Base-by-base conservation (phyloP, 2,113 vertebrate genomes). In the Coptodon bakossiorum region DNA sequence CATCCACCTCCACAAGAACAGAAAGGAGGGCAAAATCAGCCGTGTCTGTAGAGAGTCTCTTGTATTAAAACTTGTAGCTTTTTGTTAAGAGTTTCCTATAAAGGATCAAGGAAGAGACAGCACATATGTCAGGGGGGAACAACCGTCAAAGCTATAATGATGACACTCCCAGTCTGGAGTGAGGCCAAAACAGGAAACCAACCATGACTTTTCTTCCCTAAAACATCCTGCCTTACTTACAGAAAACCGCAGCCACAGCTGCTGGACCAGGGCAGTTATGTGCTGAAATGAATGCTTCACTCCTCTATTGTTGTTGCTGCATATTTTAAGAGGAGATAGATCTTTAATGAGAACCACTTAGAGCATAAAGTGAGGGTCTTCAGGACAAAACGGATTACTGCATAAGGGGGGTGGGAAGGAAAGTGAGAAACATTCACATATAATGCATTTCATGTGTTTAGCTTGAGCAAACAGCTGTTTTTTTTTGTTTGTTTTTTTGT, bases 141-240 rank as follows among this genome's bases (percentile, higher is more conserved):
- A 50, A 43, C 82, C 40, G 10, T 86, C 86, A 85, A 91, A 91
- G 85, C 14, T 36, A 89, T 93, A 90, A 93, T 90, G 85, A 93
- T 54, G 82, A 88, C 85, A 80, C 63, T 91, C 63, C n/a, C 61
- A 43, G 83, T 84, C 68, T 94, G 90, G 93, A 93, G 29, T n/a
- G 36, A 86, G 66, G 91, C 91, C 94, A 91, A 90, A 38, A 88
- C 78, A 87, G 88, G 88, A 91, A 93, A 90, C 84, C 71, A 88
- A 91, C 90, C 89, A 63, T 73, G 87, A 91, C 85, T 84, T 90
- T 88, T 90, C 86, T 90, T 90, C 82, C 86, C 89, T 90, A 34
- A 91, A 90, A 91, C 88, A 90, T 87, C 79, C 86, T 92, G 91
- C 84, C 88, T 91, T 85, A 92, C 89, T 80, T 84, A 12, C 76